Conservation (phyloP, 1,140 invertebrate genomes). For the Drosophila tristis region DNA sequence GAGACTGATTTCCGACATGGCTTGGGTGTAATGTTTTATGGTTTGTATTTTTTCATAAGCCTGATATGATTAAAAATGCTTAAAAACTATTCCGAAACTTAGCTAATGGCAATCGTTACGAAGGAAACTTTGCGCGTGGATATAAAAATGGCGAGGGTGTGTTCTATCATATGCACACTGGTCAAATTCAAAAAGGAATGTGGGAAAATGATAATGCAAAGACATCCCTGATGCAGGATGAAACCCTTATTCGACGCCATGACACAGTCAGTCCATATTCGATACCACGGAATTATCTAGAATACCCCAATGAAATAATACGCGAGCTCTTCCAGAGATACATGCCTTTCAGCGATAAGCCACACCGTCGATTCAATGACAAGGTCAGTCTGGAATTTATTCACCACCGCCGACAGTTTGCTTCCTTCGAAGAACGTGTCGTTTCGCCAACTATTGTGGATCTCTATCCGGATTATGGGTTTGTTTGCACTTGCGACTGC, state of each 20-base stretch:
- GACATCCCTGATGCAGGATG: conserved; percentile 84
- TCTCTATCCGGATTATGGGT: conserved; percentile 36
- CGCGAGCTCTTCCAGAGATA: conserved; percentile 63
- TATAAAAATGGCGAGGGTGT: conserved; percentile 86
- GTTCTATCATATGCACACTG: conserved; percentile 86
- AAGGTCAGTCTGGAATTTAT: conserved; percentile 56
- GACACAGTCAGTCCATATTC: conserved; percentile 57
- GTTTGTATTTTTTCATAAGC: conserved; percentile 26
- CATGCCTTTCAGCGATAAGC: conserved; percentile 36
- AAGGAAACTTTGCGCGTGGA: conserved; percentile 85
- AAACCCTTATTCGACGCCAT: conserved; percentile 37
- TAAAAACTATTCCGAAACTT: neutral
- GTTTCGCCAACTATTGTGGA: conserved; percentile 31
- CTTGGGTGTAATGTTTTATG: conserved; percentile 81
- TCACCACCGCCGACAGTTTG: conserved; percentile 44
- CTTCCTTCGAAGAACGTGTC: conserved; percentile 54
- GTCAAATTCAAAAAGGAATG: conserved; percentile 86
- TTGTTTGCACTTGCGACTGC: conserved; percentile 57
- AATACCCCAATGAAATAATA: conserved; percentile 71
- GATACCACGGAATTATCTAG: conserved; percentile 55
- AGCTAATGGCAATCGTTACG: conserved; percentile 87
- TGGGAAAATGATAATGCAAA: conserved; percentile 85
- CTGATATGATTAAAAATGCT: neutral
- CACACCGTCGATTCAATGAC: conserved; percentile 57
- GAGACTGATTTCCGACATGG: conserved; percentile 82